phyloP scores from a whole-genome alignment of 2,888 invertebrate genomes.

The Dryomyza anilis region DNA sequence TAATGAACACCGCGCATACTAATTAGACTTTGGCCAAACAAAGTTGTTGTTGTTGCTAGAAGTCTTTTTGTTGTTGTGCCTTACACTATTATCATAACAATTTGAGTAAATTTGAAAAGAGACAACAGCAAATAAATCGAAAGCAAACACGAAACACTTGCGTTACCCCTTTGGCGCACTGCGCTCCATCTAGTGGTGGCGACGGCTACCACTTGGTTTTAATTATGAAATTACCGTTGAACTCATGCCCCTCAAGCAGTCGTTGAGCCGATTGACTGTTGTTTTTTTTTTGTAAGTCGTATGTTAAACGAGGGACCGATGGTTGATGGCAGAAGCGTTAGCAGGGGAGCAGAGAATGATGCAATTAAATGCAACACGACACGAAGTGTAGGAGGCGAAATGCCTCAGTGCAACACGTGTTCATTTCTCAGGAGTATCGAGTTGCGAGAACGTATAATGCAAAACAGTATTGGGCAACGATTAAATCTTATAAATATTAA shows the following conservation, averaged over 20 bases:
- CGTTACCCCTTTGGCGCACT: background rate
- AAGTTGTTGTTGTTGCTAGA: background rate
- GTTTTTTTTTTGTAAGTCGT: no score
- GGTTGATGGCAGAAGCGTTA: no score
- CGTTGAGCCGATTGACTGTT: no score
- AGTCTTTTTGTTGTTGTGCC: background rate
- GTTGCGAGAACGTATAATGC: no score
- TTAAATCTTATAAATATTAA: no score
- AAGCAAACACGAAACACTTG: background rate
- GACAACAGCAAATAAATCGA: background rate
- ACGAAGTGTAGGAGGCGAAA: background rate
- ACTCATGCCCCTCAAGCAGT: background rate
- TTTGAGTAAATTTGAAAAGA: background rate
- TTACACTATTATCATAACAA: background rate
- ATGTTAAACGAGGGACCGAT: no score
- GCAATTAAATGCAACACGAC: background rate
- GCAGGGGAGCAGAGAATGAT: background rate
- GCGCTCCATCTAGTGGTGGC: background rate
- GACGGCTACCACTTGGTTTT: background rate
- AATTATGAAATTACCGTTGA: conserved; percentile 7
- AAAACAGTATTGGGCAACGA: no score
- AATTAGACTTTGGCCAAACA: no score
- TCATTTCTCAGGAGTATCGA: no score
- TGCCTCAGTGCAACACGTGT: no score
- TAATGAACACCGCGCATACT: no score